Conservation (phyloP, 2,113 vertebrate genomes). For the Nettapus auritus region DNA sequence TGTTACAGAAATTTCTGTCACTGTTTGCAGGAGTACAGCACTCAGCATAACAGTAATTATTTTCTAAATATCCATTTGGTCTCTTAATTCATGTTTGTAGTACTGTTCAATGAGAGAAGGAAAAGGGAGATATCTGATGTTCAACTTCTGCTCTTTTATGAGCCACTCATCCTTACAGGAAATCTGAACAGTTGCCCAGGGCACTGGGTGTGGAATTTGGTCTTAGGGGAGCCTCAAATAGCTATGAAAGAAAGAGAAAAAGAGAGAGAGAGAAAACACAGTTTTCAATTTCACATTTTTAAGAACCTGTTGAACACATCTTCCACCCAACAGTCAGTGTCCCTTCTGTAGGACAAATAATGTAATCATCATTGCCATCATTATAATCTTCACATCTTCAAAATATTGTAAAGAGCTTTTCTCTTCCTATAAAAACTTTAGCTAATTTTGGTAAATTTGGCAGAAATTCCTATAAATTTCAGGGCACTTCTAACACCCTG, state of each 20-base stretch:
- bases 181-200: neutral
- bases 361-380: neutral
- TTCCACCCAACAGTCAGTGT: neutral
- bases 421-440: neutral
- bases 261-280: neutral
- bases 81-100: neutral
- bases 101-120: neutral
- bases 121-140: neutral
- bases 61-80: neutral
- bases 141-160: neutral
- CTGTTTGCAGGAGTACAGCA: neutral
- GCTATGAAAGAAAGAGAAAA: neutral
- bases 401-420: neutral
- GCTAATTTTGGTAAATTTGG: neutral
- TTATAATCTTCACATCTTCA: neutral
- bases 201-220: neutral
- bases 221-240: neutral
- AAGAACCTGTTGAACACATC: neutral
- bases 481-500: neutral
- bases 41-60: neutral
- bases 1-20: neutral
- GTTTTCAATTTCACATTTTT: constrained; percentile 1
- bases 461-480: neutral
- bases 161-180: neutral
- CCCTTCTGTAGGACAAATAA: neutral